Conservation (phyloP, 1,140 invertebrate species). For the Planococcus citri region DNA sequence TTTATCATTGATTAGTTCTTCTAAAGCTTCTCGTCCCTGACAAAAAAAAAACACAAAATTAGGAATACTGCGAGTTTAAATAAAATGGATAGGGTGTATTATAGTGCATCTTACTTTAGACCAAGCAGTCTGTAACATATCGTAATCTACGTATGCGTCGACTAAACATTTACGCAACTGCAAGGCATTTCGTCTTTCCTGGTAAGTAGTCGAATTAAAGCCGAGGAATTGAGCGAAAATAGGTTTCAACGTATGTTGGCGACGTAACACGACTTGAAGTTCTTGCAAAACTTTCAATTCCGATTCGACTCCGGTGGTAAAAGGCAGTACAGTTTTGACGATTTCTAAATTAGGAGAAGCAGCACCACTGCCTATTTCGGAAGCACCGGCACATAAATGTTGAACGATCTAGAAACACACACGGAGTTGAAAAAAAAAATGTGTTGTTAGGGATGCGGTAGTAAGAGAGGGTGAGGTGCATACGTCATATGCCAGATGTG, state of each 20-base stretch:
- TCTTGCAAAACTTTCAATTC: not conserved
- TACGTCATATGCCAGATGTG: constrained; percentile 42
- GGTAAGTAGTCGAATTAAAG: not conserved
- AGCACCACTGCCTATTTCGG: not conserved
- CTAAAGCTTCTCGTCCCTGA: constrained; percentile 7
- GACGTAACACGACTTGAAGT: not conserved
- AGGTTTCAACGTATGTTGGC: not conserved
- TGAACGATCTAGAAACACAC: not conserved
- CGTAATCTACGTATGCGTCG: constrained; percentile 11
- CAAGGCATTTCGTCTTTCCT: not conserved
- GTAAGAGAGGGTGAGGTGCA: not conserved
- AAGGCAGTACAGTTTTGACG: not conserved
- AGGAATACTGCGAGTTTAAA: not conserved
- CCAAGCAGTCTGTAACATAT: constrained; percentile 7
- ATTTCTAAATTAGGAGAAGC: constrained; percentile 2
- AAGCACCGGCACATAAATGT: not conserved
- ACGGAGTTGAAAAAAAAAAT: too few relatives aligned
- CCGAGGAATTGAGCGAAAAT: not conserved
- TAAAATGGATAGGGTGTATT: too few relatives aligned
- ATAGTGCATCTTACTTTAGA: not conserved
- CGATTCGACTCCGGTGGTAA: not conserved
- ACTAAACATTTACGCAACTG: not conserved
- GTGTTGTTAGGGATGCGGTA: too few relatives aligned
- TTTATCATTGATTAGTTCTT: constrained; percentile 12
- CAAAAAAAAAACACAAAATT: not conserved